A percentile compares a stretch with the other conserved stretches of the same genome.
Conservation (phyloP, 2,113 vertebrate genomes). For the Perognathus longimembris region DNA sequence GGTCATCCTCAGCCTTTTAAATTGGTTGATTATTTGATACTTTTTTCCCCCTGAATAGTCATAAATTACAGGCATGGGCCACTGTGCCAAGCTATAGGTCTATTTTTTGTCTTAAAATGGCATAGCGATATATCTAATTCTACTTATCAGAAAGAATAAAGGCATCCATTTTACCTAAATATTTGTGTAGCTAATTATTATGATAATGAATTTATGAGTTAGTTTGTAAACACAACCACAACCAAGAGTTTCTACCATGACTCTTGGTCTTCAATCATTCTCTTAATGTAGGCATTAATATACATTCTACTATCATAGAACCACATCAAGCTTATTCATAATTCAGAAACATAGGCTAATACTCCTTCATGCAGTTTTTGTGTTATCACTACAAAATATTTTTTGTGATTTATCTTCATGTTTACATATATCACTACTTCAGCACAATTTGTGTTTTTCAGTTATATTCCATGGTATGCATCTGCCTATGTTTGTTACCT, state of each 20-base stretch:
- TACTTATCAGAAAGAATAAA: not conserved
- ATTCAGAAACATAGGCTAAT: too few relatives aligned
- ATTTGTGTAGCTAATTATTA: not conserved
- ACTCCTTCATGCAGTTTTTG: not conserved
- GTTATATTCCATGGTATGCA: not conserved
- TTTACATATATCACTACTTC: not conserved
- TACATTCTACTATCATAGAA: too few relatives aligned
- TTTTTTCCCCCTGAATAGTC: too few relatives aligned
- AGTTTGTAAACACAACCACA: not conserved
- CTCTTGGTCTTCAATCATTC: not conserved
- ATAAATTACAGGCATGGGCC: too few relatives aligned
- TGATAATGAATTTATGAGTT: too few relatives aligned
- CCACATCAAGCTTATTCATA: not conserved
- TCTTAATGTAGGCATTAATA: not conserved
- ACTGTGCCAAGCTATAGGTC: too few relatives aligned
- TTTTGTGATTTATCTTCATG: not conserved
- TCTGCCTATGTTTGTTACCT: not conserved
- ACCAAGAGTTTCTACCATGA: not conserved
- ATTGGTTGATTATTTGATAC: too few relatives aligned
- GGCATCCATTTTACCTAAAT: not conserved
- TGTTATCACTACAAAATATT: not conserved
- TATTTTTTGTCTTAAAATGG: too few relatives aligned
- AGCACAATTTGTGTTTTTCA: not conserved
- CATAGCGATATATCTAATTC: not conserved
- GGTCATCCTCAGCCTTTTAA: too few relatives aligned